Evolutionary conservation across 30 jellyfish, hydroid and myxozoan genomes (phyloP).

Genomic region (Aurelia coerulea): DNA sequence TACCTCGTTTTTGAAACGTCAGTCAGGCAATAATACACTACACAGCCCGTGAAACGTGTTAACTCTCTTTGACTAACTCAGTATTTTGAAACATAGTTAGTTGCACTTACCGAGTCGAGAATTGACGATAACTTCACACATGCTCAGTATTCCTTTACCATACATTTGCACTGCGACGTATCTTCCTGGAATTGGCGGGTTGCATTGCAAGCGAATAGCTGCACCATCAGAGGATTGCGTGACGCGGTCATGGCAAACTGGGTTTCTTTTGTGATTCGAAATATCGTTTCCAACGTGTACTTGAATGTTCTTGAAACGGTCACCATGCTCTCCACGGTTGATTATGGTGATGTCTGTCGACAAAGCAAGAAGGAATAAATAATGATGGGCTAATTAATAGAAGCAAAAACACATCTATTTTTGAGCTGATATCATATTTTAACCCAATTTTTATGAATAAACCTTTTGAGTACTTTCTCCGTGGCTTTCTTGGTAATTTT

Average conservation of each 20-base stretch:
- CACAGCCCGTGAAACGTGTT: no score
- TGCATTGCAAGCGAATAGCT: constrained; percentile 93
- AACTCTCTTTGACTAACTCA: no score
- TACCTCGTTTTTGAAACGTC: no score
- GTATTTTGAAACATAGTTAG: not conserved
- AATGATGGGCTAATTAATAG: not conserved
- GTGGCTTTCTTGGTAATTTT: no score
- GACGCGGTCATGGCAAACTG: constrained; percentile 98
- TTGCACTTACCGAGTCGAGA: constrained; percentile 85
- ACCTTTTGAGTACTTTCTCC: no score
- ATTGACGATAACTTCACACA: constrained; percentile 97
- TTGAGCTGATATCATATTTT: no score
- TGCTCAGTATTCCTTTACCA: constrained; percentile 91
- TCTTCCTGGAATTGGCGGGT: constrained; percentile 99
- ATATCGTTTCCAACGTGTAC: constrained; percentile 90
- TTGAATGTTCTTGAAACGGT: constrained; percentile 84
- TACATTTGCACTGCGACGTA: constrained; percentile 95
- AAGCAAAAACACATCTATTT: not conserved
- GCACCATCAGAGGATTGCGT: constrained; percentile 89
- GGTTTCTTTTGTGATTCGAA: constrained; percentile 66
- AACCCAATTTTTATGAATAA: no score
- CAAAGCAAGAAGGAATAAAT: not conserved
- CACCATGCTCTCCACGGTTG: constrained; percentile 97
- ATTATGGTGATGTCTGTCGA: constrained; percentile 87
- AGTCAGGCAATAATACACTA: no score